phyloP scores from a whole-genome alignment of 2,888 invertebrate species.

The Erebia ligea region DNA sequence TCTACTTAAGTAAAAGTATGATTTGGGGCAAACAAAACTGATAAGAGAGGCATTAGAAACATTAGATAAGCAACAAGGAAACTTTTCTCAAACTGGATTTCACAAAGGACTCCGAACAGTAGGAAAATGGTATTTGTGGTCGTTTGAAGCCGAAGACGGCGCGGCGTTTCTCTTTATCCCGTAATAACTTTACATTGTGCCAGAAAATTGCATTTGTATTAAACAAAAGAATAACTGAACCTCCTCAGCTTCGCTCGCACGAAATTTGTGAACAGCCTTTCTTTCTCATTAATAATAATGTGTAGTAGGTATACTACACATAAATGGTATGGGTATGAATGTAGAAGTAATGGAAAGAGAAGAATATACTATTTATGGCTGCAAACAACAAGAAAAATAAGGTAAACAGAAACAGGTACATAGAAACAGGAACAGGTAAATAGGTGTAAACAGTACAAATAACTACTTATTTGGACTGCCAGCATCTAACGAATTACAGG shows the following conservation, averaged over 20 bases:
- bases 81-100: conserved; percentile 8
- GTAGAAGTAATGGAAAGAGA: too few relatives aligned
- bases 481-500: too few relatives aligned
- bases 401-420: too few relatives aligned
- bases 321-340: background rate
- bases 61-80: conserved; percentile 1
- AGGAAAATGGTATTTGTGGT: background rate
- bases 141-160: background rate
- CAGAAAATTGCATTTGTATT: conserved; percentile 7
- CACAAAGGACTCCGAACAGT: conserved; percentile 5
- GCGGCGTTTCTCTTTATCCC: conserved; percentile 1
- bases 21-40: conserved; percentile 8
- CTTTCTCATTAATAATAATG: background rate
- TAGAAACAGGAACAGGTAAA: too few relatives aligned
- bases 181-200: conserved; percentile 6
- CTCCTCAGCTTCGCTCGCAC: background rate
- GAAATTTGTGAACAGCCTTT: too few relatives aligned
- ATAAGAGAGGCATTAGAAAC: conserved; percentile 1
- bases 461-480: too few relatives aligned
- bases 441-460: too few relatives aligned
- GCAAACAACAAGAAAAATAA: too few relatives aligned
- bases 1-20: background rate
- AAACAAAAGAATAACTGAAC: background rate
- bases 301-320: too few relatives aligned
- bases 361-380: too few relatives aligned